A percentile compares a stretch with the other conserved stretches of the same genome.
Conservation (phyloP, 2,797 vertebrate genomes). For the Sparus aurata region DNA sequence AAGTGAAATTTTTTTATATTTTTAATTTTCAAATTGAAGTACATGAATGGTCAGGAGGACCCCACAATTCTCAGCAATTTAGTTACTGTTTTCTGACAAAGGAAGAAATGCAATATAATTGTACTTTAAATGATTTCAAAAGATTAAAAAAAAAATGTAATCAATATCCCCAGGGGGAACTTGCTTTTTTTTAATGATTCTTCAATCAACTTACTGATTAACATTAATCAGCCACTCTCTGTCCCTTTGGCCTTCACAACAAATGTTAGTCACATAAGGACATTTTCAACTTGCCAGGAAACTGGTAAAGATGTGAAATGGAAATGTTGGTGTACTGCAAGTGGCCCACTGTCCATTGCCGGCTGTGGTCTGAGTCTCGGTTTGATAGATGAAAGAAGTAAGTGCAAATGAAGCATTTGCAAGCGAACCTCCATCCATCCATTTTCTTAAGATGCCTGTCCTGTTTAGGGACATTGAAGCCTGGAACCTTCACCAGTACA, state of each 20-base stretch:
- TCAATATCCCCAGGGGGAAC: background rate
- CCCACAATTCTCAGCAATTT: background rate
- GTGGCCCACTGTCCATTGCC: background rate
- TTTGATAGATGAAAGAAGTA: constrained; percentile 42
- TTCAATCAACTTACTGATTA: background rate
- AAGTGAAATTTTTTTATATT: background rate
- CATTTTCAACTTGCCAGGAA: background rate
- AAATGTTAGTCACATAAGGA: background rate
- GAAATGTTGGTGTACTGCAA: background rate
- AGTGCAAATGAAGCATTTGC: constrained; percentile 38
- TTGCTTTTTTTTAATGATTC: background rate
- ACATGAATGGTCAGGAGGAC: background rate
- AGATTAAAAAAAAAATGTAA: background rate
- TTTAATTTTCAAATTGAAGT: background rate
- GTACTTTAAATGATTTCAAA: background rate
- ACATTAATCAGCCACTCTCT: background rate
- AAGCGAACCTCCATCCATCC: constrained; percentile 38
- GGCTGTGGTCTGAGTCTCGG: background rate
- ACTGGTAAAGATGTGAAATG: background rate
- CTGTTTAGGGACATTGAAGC: constrained; percentile 34
- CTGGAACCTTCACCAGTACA: constrained; percentile 5
- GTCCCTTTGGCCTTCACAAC: background rate
- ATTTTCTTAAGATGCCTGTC: constrained; percentile 48
- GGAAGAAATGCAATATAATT: background rate
- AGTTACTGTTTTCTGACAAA: background rate